Conservation (phyloP, 92 coral and sea anemone species). For the Epizoanthus scotinus region DNA sequence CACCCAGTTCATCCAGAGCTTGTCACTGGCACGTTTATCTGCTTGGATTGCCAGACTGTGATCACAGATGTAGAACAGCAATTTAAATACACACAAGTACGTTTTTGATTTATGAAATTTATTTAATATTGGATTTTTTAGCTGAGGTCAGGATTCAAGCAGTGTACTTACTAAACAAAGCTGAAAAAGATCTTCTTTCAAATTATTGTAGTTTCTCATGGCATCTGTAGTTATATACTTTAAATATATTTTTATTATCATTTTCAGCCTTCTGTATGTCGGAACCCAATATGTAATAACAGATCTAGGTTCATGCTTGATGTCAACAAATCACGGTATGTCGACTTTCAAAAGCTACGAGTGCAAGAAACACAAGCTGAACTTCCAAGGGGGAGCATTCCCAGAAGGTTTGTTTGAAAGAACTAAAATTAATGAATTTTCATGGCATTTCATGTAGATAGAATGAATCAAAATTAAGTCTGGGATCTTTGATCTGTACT, state of each 20-base stretch:
- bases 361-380: constrained; percentile 98
- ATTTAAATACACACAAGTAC: constrained; percentile 96
- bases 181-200: neutral
- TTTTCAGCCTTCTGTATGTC: constrained; percentile 91
- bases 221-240: neutral
- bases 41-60: constrained; percentile 96
- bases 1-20: constrained; percentile 98
- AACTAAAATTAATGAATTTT: neutral
- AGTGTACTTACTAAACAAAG: neutral
- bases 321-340: constrained; percentile 91
- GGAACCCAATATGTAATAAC: constrained; percentile 97
- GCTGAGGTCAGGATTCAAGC: too few species aligned
- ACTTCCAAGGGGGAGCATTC: constrained; percentile 95
- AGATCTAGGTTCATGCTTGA: constrained; percentile 96
- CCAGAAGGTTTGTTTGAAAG: constrained; percentile 76
- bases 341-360: constrained; percentile 98
- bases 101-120: neutral
- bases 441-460: neutral
- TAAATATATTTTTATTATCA: neutral
- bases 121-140: neutral
- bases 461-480: neutral
- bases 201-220: neutral
- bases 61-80: constrained; percentile 99
- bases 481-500: neutral
- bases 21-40: constrained; percentile 90